Evolutionary conservation across 2,888 invertebrate genomes (phyloP), one percentile per base, ranked within the genome.

Genomic region (Galeruca laticollis): DNA sequence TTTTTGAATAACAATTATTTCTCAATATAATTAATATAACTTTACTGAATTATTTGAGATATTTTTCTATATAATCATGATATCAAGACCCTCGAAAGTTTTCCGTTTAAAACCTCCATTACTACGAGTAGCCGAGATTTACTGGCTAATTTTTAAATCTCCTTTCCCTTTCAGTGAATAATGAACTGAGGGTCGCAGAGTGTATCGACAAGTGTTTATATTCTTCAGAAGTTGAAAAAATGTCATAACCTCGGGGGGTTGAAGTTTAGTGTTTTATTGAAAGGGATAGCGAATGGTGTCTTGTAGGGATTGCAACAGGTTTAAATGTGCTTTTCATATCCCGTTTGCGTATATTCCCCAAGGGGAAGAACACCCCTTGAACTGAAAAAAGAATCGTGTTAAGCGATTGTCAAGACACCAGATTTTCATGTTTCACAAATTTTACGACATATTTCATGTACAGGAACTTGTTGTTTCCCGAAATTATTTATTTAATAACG

Each of bases 291-390:
- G 75, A 68, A 70, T 72, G 76, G 69, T 76, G 75, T 78, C 77
- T 76, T 77, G 56, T 43, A 72, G 68, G 75, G 74, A 76, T 77
- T 73, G 82, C 82, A 84, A 83, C 84, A 84, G 84, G 84, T 84
- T 84, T 81, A 83, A 83, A 83, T 82, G 83, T 77, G 79, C 80
- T 82, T 82, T 82, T 83, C 80, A 82, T 82, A 82, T 79, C 78
- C 72, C 77, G 79, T 78, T 80, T 78, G 78, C 80, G 77, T 81
- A 76, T 72, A 75, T 73, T 68, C 71, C 69, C 71, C 75, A 76
- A 73, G 74, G 81, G 80, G 78, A 73, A 75, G 73, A 71, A 63
- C 74, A 75, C 77, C 80, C 79, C 69, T 69, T 71, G 31, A 20
- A 52, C 40, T 59, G 43, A 52, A 63, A 64, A 59, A 31, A 52